Evolutionary conservation across 2,113 vertebrate genomes (phyloP), one percentile per base, ranked within the genome.

Genomic region (Theristicus caerulescens): DNA sequence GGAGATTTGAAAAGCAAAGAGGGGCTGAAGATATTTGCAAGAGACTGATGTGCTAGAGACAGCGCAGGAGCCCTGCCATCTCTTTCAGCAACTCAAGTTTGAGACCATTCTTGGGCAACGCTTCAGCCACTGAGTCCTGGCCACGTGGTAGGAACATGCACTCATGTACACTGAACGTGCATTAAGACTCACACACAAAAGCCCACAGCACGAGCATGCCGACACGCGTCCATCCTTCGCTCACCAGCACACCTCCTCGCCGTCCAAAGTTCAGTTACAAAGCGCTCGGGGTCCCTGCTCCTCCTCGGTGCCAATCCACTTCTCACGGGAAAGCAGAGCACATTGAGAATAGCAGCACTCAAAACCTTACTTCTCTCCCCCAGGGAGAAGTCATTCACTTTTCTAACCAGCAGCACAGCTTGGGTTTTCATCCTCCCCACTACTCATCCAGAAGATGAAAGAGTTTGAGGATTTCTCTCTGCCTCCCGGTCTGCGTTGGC

Each of bases 81-180:
- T 27, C 64, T 7, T 47, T 10, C 21, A 49, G 27, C 49, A 36
- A 0, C 34, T 25, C 14, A 20, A 7, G 29, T 10, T 47, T n/a
- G 55, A 49, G 31, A 7, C 25, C 8, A 8, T 17, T 38, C 51
- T 62, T 6, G 8, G 24, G 38, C 85, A 74, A 11, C 0, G 0
- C 11, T 66, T 42, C 54, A 67, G n/a, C 19, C 27, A 18, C 1
- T 0, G 1, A 49, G 40, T 57, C 46, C 57, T 0, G 1, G 49
- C 27, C 66, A 25, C 2, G 0, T 0, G 2, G 42, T 0, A 32
- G 47, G 36, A 51, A 31, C 4, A 7, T 1, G 15, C 4, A 4
- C 79, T 46, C 3, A 0, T 0, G 11, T 6, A 2, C 27, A 3
- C 0, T 4, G 15, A 13, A 17, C 0, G 27, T 6, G 32, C 54